Percentiles rank a stretch among this genome's conserved stretches.
Evolutionary conservation across 1,140 invertebrate genomes (phyloP).

Genomic region (Grapholita molesta): DNA sequence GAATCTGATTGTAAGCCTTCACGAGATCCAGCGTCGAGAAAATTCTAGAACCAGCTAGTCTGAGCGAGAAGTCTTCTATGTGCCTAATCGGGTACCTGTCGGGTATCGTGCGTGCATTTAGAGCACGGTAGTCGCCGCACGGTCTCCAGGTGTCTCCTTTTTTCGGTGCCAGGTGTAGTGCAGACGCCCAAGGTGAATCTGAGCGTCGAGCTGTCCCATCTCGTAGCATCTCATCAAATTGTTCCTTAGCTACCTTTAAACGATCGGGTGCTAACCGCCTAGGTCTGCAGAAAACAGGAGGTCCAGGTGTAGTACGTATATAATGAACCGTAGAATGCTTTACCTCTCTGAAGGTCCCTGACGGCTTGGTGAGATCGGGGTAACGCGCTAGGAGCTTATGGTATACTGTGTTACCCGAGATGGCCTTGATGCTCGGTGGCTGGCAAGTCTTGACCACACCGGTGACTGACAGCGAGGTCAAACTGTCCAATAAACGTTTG

Average conservation of each 20-base stretch:
- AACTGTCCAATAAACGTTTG: not conserved
- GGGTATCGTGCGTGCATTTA: slow-evolving; percentile 45
- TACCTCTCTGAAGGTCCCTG: slow-evolving; percentile 15
- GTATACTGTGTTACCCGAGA: not conserved
- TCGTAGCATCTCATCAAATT: slow-evolving; percentile 53
- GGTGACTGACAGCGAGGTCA: not conserved
- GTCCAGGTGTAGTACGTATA: slow-evolving; percentile 37
- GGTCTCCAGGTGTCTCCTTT: slow-evolving; percentile 53
- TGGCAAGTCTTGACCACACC: slow-evolving; percentile 47
- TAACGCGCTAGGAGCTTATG: not conserved
- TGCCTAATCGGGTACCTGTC: slow-evolving; percentile 64
- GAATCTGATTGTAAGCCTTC: slow-evolving; percentile 50
- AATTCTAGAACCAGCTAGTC: slow-evolving; percentile 19
- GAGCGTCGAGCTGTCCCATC: slow-evolving; percentile 43
- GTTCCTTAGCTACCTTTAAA: slow-evolving; percentile 33
- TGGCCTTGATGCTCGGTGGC: slow-evolving; percentile 21
- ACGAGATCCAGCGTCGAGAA: slow-evolving; percentile 22
- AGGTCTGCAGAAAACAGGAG: slow-evolving; percentile 34
- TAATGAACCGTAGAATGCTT: slow-evolving; percentile 8
- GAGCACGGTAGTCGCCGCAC: slow-evolving; percentile 46
- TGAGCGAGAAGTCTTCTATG: slow-evolving; percentile 43
- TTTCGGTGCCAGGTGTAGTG: slow-evolving; percentile 67
- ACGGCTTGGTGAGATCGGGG: slow-evolving; percentile 18
- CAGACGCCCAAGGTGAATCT: slow-evolving; percentile 52
- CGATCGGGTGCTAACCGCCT: slow-evolving; percentile 47